Percentiles rank a stretch among this genome's conserved stretches.
Conservation (phyloP, 2,888 invertebrate genomes). For the Matsumyia berberina region DNA sequence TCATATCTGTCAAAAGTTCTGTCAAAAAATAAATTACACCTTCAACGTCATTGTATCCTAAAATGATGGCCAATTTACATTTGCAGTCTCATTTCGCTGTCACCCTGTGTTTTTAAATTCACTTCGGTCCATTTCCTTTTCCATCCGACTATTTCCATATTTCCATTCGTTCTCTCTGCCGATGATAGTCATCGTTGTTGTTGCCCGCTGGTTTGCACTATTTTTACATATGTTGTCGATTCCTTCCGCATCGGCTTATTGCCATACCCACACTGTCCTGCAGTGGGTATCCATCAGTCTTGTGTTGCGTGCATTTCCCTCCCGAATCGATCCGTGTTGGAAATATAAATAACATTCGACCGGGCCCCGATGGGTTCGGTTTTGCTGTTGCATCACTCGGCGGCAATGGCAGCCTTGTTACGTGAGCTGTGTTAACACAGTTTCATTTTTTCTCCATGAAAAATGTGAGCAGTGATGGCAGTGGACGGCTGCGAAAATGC, state of each 20-base stretch:
- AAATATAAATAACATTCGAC: conserved; percentile 57
- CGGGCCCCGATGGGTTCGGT: conserved; percentile 50
- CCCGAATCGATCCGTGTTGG: conserved; percentile 44
- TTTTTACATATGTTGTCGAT: conserved; percentile 26
- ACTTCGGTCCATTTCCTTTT: background rate
- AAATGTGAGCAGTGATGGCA: background rate
- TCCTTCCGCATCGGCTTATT: conserved; percentile 36
- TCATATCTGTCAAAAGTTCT: no score
- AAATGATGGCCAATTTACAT: no score
- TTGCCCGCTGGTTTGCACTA: conserved; percentile 13
- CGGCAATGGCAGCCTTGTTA: conserved; percentile 34
- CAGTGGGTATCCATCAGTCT: background rate
- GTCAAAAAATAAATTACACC: no score
- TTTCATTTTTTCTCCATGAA: conserved; percentile 18
- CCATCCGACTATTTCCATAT: background rate
- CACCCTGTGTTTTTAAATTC: background rate
- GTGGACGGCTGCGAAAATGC: conserved; percentile 41
- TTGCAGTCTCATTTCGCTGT: no score
- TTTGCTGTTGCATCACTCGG: conserved; percentile 39
- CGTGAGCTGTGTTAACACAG: conserved; percentile 63
- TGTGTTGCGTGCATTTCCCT: conserved; percentile 29
- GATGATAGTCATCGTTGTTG: conserved; percentile 9
- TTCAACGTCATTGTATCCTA: no score
- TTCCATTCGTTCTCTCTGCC: conserved; percentile 12
- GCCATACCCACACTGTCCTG: background rate